Percentiles rank a stretch among this genome's conserved stretches.
Evolutionary conservation across 2,113 vertebrate species (phyloP).

Genomic region (Neotragus pygmaeus): DNA sequence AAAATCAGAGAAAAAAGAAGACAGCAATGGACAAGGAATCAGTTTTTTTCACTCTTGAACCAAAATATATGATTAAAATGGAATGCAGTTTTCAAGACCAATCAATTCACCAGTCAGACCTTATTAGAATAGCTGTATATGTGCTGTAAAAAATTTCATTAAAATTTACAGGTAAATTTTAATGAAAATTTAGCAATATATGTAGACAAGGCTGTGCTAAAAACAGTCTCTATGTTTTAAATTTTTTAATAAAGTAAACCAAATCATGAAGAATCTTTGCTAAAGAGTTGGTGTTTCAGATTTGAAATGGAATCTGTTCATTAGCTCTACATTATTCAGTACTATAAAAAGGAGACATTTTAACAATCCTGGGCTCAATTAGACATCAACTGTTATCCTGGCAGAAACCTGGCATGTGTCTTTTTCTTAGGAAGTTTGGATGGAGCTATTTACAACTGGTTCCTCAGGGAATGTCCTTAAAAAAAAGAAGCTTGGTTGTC

Average conservation of each 20-base stretch:
- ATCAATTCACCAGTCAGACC: neutral
- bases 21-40: constrained; percentile 20
- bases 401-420: neutral
- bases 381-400: neutral
- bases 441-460: constrained; percentile 31
- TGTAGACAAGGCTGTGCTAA: neutral
- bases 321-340: neutral
- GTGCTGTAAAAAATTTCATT: neutral
- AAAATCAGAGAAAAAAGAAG: constrained; percentile 61
- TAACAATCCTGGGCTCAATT: constrained; percentile 22
- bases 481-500: constrained; percentile 25
- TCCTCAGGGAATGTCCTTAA: constrained; percentile 4
- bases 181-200: neutral
- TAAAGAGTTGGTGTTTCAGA: neutral
- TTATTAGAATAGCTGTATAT: neutral
- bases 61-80: constrained; percentile 66
- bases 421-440: constrained; percentile 12
- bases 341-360: constrained; percentile 46
- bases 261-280: neutral
- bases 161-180: constrained; percentile 37
- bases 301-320: constrained; percentile 43
- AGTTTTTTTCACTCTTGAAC: constrained; percentile 23
- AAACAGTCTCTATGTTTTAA: neutral
- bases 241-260: neutral
- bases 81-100: constrained; percentile 23